Evolutionary conservation across 2,888 invertebrate genomes (phyloP).

Genomic region (Trichopoda pennipes): DNA sequence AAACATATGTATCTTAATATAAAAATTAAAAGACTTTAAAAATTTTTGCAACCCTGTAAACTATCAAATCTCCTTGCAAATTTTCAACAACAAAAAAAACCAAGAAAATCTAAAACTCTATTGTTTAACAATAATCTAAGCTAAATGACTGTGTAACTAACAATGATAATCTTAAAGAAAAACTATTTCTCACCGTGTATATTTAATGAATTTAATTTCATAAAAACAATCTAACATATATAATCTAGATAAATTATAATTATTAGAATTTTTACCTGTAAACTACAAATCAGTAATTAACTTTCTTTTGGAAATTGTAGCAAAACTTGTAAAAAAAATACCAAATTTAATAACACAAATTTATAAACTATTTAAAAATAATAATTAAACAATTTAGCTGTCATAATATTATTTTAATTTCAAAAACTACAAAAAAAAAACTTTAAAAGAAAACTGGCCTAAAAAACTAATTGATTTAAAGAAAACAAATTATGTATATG

Average conservation of each 20-base stretch:
- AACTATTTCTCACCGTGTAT: neutral
- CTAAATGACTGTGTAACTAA: constrained; percentile 59
- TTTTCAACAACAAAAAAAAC: neutral
- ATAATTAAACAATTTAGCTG: neutral
- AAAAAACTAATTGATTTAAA: constrained; percentile 12
- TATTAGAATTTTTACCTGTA: neutral
- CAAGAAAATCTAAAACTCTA: neutral
- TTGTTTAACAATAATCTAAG: constrained; percentile 25
- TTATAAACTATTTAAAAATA: neutral
- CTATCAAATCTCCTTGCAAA: neutral
- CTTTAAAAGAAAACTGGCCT: neutral
- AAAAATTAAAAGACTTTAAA: no score
- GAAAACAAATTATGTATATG: constrained; percentile 47
- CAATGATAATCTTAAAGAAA: constrained; percentile 57
- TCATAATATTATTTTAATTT: neutral
- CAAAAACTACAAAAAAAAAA: no score
- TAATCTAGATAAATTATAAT: neutral
- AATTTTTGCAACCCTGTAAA: no score
- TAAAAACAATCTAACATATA: neutral
- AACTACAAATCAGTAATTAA: neutral
- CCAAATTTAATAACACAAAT: no score
- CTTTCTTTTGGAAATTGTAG: no score
- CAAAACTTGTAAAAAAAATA: no score
- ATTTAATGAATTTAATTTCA: neutral
- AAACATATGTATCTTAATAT: no score